Percentiles rank a stretch among this genome's conserved stretches.
These are phyloP conservation scores for Thyatira batis DNA, from an alignment of 2,888 invertebrate genomes.

Conservation along the genomic window DNA sequence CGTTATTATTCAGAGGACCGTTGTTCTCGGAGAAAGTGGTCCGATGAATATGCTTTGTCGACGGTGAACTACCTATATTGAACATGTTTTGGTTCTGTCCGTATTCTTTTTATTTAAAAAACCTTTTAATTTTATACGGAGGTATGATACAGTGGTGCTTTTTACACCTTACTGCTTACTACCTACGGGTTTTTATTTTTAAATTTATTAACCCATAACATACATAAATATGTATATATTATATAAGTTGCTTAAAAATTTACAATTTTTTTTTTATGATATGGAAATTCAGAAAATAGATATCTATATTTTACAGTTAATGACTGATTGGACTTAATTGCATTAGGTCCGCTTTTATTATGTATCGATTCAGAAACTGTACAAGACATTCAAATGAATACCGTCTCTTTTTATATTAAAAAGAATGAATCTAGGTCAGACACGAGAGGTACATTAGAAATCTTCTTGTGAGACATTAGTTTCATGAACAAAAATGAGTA, in stretches of 20 bases:
- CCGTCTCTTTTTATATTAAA: background rate
- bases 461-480: background rate
- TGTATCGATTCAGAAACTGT: background rate
- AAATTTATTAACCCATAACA: too few species aligned
- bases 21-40: constrained; percentile 1
- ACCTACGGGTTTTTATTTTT: too few species aligned
- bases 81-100: too few species aligned
- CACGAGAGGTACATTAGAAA: background rate
- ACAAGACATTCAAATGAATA: background rate
- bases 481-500: background rate
- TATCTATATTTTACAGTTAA: background rate
- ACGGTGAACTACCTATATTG: background rate
- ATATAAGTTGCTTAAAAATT: too few species aligned
- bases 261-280: too few species aligned
- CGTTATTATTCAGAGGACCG: background rate
- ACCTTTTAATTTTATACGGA: too few species aligned
- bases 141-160: too few species aligned
- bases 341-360: background rate
- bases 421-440: background rate
- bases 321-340: background rate
- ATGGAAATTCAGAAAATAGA: too few species aligned
- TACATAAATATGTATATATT: too few species aligned
- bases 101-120: too few species aligned
- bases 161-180: too few species aligned
- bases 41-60: background rate